These are phyloP conservation scores for Calidris pugnax DNA, from an alignment of 2,113 vertebrate species.

Conservation along the genomic window DNA sequence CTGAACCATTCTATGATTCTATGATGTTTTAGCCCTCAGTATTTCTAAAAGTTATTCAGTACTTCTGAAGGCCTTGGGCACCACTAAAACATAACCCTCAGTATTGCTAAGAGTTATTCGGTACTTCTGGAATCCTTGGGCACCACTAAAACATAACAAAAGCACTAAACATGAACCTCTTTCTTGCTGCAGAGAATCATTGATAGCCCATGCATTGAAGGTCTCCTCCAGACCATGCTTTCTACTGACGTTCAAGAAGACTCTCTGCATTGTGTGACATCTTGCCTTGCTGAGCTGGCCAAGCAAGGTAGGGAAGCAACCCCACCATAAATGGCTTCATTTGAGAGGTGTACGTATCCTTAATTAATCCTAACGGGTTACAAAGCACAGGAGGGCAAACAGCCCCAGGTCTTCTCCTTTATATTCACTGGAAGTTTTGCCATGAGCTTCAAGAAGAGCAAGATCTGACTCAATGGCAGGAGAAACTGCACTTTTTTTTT, in stretches of 20 bases:
- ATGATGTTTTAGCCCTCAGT: neutral
- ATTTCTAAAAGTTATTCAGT: neutral
- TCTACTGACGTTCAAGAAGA: slow-evolving; percentile 27
- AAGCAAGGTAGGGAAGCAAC: slow-evolving; percentile 60
- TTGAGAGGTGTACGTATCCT: neutral
- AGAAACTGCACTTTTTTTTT: neutral
- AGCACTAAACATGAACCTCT: neutral
- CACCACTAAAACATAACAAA: neutral
- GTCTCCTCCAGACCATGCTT: slow-evolving; percentile 57
- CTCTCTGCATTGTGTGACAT: slow-evolving; percentile 51
- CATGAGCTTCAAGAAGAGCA: neutral
- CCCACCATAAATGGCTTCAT: neutral
- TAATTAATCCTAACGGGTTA: neutral
- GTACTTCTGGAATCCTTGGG: neutral
- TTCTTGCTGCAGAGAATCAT: slow-evolving; percentile 46
- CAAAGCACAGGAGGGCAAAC: neutral
- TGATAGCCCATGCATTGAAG: slow-evolving; percentile 58
- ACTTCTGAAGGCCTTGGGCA: neutral
- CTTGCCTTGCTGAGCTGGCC: slow-evolving; percentile 67
- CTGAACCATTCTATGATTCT: no score
- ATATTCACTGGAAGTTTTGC: neutral
- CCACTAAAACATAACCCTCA: no score
- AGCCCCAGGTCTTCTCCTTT: neutral
- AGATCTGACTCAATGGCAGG: neutral
- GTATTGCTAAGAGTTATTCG: neutral